Conservation (phyloP, 2,113 vertebrate genomes). For the Bubo bubo region DNA sequence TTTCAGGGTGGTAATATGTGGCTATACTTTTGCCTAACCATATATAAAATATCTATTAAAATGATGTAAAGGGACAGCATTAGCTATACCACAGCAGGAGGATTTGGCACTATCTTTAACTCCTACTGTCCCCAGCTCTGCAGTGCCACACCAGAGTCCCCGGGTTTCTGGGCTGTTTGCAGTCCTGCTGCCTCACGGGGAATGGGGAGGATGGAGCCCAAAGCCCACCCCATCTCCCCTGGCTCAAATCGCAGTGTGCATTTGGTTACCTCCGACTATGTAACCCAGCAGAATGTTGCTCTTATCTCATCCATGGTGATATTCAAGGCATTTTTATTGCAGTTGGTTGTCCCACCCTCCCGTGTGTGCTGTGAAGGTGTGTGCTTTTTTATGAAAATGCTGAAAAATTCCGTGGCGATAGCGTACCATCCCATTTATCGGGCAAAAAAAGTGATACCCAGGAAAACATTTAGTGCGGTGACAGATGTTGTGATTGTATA, state of each 20-base stretch:
- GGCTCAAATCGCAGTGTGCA: accelerated
- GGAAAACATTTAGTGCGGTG: accelerated
- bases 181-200: neutral
- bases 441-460: neutral
- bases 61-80: neutral
- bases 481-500: neutral
- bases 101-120: neutral
- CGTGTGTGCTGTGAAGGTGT: accelerated
- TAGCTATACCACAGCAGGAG: neutral
- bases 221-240: neutral
- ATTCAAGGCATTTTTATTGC: neutral
- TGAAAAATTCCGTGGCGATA: neutral
- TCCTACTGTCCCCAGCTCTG: neutral
- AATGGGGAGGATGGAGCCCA: neutral
- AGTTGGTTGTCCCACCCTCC: neutral
- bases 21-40: constrained; percentile 43
- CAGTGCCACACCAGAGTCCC: neutral
- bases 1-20: constrained; percentile 3
- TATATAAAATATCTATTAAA: neutral
- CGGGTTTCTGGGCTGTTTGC: neutral
- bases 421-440: neutral
- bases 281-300: neutral
- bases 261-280: neutral
- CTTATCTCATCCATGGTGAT: too few relatives aligned
- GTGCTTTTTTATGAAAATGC: neutral